Percentiles rank a stretch among this genome's conserved stretches.
phyloP scores from a whole-genome alignment of 37 sponge, comb jelly and placozoan species.

The Tethya wilhelma region DNA sequence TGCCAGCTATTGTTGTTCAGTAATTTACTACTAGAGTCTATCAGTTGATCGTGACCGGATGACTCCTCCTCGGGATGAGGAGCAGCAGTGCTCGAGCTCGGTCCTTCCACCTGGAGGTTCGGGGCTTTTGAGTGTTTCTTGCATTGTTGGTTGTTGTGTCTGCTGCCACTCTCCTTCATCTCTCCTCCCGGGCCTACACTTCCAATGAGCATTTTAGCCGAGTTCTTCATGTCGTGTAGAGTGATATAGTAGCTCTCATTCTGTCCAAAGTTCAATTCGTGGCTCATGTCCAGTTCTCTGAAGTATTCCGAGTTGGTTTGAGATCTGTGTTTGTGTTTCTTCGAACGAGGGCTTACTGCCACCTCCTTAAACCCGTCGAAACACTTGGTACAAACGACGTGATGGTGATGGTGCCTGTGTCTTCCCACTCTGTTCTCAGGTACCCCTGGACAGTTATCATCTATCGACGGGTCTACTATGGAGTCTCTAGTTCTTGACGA shows the following conservation, averaged over 20 bases:
- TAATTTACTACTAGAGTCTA: not conserved
- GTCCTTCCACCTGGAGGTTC: no score
- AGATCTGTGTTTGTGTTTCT: not conserved
- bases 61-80: slow-evolving; percentile 7
- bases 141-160: not conserved
- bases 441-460: slow-evolving; percentile 60
- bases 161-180: not conserved
- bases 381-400: slow-evolving; percentile 17
- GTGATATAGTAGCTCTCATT: no score
- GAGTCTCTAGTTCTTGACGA: not conserved
- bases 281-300: not conserved
- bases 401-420: slow-evolving; percentile 20
- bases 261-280: no score
- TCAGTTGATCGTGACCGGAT: no score
- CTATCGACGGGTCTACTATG: slow-evolving; percentile 45
- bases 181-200: not conserved
- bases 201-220: not conserved
- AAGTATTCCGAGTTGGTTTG: not conserved
- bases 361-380: not conserved
- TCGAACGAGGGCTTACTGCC: not conserved
- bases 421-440: slow-evolving; percentile 1
- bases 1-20: not conserved
- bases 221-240: slow-evolving; percentile 1
- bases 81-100: no score
- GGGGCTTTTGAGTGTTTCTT: not conserved